Evolutionary conservation across 2,797 vertebrate species (phyloP).

Genomic region (Pseudochirops cupreus): DNA sequence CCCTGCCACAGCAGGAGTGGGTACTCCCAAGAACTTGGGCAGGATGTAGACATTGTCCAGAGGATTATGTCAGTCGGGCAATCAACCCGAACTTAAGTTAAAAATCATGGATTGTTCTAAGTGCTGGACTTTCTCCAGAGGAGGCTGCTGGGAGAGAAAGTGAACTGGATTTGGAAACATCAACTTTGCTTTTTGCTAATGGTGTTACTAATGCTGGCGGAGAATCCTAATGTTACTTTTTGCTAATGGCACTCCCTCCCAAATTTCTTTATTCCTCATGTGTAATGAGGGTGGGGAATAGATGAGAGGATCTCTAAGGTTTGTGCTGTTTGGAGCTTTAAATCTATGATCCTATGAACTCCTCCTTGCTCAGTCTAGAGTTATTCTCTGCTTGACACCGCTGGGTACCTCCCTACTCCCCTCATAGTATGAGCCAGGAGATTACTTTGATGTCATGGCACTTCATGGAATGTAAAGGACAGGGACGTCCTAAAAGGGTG

Average conservation of each 20-base stretch:
- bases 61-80: background rate
- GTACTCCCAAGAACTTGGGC: background rate
- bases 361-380: background rate
- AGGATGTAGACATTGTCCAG: background rate
- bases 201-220: too few species aligned
- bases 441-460: background rate
- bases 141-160: background rate
- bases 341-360: background rate
- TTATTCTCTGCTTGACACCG: too few species aligned
- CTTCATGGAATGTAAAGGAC: background rate
- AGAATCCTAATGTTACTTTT: too few species aligned
- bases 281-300: background rate
- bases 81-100: background rate
- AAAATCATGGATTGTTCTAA: background rate
- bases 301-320: background rate
- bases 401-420: background rate
- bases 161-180: background rate
- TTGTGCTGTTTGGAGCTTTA: background rate
- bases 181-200: background rate
- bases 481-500: too few species aligned
- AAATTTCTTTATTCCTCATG: background rate
- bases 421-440: background rate
- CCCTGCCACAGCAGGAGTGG: too few species aligned
- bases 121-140: background rate
- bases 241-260: background rate